Evolutionary conservation across 2,888 invertebrate genomes (phyloP).

Genomic region (Dryocosmus kuriphilus): DNA sequence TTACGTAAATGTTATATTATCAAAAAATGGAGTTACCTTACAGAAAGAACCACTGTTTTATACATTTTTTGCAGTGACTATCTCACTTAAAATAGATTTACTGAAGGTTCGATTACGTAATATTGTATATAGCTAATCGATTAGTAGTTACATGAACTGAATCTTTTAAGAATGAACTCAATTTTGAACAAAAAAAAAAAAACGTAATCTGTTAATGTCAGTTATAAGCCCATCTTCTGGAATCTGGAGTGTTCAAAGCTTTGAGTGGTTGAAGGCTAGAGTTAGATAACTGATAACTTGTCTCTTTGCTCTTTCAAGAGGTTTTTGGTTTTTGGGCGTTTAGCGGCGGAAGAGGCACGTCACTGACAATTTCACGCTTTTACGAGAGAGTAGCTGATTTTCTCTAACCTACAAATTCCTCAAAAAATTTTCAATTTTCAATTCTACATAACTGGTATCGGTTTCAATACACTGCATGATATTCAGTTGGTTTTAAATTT

Average conservation of each 20-base stretch:
- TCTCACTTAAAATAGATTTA: background rate
- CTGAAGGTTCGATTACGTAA: background rate
- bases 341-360: background rate
- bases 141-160: background rate
- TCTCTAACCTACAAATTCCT: background rate
- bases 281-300: background rate
- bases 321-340: background rate
- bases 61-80: background rate
- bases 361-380: background rate
- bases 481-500: too few species aligned
- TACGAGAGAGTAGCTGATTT: background rate
- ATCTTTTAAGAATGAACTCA: background rate
- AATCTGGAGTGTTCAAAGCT: background rate
- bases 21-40: too few species aligned
- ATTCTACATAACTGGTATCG: background rate
- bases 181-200: background rate
- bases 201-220: constrained; percentile 8
- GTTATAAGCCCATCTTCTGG: background rate
- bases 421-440: background rate
- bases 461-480: too few species aligned
- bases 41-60: background rate
- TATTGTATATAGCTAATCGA: background rate
- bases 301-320: background rate
- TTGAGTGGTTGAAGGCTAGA: background rate
- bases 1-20: too few species aligned